Base-by-base conservation (phyloP, 37 sponge, comb jelly and placozoan genomes). In the Aplysina aerophoba region DNA sequence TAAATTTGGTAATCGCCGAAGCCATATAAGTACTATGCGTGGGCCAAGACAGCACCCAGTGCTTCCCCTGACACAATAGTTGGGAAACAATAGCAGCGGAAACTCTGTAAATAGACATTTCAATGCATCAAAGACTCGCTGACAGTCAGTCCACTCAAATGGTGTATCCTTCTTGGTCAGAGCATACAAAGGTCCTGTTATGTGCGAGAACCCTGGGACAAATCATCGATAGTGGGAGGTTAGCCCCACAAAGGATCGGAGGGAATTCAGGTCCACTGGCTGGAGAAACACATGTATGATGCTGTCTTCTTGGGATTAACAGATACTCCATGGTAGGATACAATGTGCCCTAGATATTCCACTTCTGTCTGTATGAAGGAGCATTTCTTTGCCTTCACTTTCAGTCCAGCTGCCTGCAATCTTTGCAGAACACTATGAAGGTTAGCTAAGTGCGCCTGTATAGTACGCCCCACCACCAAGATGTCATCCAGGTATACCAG, bases 401-500 rank as follows among this genome's bases (percentile, higher is more conserved):
- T 73, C 36, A 88, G 44, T 4, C 79, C 53, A 14, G 79, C 79
- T n/a, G 20, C 11, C 27, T 22, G 53, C 16, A 85, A 40, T 4
- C 65, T 35, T 0, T 38, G 24, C 22, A 84, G 31, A 0, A 84
- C 84, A 22, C 31, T 31, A 11, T 50, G 50, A 4, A 84, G 73
- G 53, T 58, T 77, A 5, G 28, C 12, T 13, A 78, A 50, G 59
- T 85, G 86, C 28, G 75, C 86, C 11, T 79, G 56, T 4, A 87
- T 4, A 0, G 36, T 37, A 22, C 41, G 15, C 0, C 81, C 81
- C 66, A 67, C 25, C 72, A 87, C 81, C 38, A 87, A 34, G 28
- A 87, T 72, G 39, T 87, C 87, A 54, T 87, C 87, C 8, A 87
- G 15, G 36, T 80, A 80, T 4, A 87, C 87, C 38, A 87, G 0